Conservation (phyloP, 2,113 vertebrate genomes). For the Melozone crissalis region DNA sequence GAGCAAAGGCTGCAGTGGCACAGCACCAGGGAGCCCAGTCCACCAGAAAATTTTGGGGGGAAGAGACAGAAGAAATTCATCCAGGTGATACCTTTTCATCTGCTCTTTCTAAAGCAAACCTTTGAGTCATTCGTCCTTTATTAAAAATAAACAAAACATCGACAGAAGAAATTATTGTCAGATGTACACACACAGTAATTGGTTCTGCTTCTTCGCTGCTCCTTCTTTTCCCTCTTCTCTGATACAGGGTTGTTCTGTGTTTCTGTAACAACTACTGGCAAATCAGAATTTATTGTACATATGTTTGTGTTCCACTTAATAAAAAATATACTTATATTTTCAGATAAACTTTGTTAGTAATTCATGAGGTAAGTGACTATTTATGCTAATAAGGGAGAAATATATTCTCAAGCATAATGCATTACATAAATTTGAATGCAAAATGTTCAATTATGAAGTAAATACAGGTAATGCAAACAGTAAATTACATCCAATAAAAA, state of each 20-base stretch:
- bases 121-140: slow-evolving; percentile 29
- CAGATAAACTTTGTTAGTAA: slow-evolving; percentile 86
- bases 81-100: background rate
- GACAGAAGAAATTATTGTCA: slow-evolving; percentile 45
- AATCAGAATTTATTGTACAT: slow-evolving; percentile 79
- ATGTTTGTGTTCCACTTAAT: slow-evolving; percentile 81
- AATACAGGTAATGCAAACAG: slow-evolving; percentile 83
- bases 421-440: slow-evolving; percentile 87
- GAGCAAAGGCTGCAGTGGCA: background rate
- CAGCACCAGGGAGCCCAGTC: background rate
- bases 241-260: background rate
- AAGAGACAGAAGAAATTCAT: background rate
- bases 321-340: slow-evolving; percentile 81
- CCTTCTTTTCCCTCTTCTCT: background rate
- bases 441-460: slow-evolving; percentile 85
- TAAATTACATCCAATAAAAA: slow-evolving; percentile 84
- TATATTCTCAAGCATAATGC: slow-evolving; percentile 81
- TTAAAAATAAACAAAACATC: slow-evolving; percentile 56
- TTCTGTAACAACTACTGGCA: slow-evolving; percentile 49
- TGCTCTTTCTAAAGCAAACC: background rate
- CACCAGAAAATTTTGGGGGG: background rate
- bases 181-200: background rate
- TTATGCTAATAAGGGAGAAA: slow-evolving; percentile 85
- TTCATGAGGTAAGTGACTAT: slow-evolving; percentile 86
- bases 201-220: background rate